Evolutionary conservation across 2,888 invertebrate species (phyloP), one percentile per base, ranked within the genome.

Genomic region (Cepaea hortensis): DNA sequence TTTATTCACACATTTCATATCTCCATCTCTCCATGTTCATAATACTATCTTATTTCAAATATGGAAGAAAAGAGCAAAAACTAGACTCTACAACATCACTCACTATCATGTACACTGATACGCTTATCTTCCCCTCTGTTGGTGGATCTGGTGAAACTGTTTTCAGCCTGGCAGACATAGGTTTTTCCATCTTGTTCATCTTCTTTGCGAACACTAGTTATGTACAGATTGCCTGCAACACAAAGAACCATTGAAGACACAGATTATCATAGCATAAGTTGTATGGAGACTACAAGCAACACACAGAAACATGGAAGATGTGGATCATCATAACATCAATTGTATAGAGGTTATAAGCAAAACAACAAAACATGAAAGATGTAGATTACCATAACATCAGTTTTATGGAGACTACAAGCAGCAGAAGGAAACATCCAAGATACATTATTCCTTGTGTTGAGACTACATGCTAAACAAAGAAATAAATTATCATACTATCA

Each of bases 141-240:
- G 35, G 79, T 87, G 15, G 90, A 89, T 61, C 91, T 84, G 48
- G 88, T 84, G 9, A 84, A 79, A 23, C 23, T 55, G 50, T 90
- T 90, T 76, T 87, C 76, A 18, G 90, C 89, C 77, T 87, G 85
- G 81, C 90, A 90, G 1, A 89, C 88, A 85, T 90, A 90, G 11
- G 97, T 97, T 48, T 92, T 92, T 92, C 97, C 97, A 81, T 96
- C 96, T 89, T 91, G 91, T n/a, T 90, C 90, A 95, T 99, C 98
- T 85, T 96, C 95, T 85, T 96, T 96, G 3, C 98, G 97, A 46
- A 99, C 97, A 95, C 99, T 98, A 85, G 98, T 97, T 95, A 99
- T 99, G 97, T 98, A 98, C 20, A 99, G 96, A 93, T 97, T 98
- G 75, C 99, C 99, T 95, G 90, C 48, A 61, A 65, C n/a, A 77